Evolutionary conservation across 2,797 vertebrate genomes (phyloP).

Genomic region (Phataginus tricuspis): DNA sequence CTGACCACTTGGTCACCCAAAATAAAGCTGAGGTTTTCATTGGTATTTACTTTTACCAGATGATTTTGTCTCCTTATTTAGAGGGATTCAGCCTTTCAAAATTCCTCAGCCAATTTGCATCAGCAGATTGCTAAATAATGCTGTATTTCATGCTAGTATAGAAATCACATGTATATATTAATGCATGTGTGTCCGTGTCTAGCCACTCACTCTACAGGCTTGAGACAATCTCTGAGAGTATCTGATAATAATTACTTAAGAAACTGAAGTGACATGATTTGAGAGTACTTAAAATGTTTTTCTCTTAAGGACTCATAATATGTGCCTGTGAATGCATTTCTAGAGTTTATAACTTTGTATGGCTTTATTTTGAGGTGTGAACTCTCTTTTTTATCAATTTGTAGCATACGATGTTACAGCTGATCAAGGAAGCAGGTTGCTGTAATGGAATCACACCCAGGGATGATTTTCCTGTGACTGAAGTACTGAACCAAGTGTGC

Average conservation of each 20-base stretch:
- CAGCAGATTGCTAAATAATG: conserved; percentile 1
- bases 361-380: neutral
- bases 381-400: conserved; percentile 27
- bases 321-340: neutral
- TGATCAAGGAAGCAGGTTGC: conserved; percentile 96
- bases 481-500: conserved; percentile 98
- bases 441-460: conserved; percentile 93
- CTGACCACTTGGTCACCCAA: conserved; percentile 39
- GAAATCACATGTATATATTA: neutral
- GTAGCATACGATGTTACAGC: conserved; percentile 96
- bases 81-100: conserved; percentile 50
- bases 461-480: conserved; percentile 95
- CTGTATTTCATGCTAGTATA: conserved; percentile 1
- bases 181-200: neutral
- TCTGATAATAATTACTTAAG: neutral
- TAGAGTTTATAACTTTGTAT: neutral
- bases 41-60: conserved; percentile 44
- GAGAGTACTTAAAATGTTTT: neutral
- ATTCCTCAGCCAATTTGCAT: neutral
- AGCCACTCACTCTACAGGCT: neutral
- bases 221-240: neutral
- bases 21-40: conserved; percentile 60
- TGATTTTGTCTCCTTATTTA: conserved; percentile 52
- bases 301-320: neutral
- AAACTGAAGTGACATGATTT: conserved; percentile 28